A percentile compares a stretch with the other conserved stretches of the same genome.
These are phyloP conservation scores for Myotis planiceps DNA, from an alignment of 2,797 vertebrate genomes.

Conservation along the genomic window DNA sequence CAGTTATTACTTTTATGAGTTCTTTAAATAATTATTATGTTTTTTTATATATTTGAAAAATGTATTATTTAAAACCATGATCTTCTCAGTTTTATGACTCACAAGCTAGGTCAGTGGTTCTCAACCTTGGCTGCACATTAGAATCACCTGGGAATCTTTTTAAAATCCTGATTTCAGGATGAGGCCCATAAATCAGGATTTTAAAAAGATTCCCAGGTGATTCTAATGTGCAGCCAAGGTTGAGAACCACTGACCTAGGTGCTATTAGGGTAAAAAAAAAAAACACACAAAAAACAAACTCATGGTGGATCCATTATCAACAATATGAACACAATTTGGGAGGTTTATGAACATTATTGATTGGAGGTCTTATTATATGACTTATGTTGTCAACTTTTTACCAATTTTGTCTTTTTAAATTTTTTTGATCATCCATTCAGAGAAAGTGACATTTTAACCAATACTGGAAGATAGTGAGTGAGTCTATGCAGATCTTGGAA, in stretches of 20 bases:
- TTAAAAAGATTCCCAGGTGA: too few species aligned
- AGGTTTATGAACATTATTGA: not conserved
- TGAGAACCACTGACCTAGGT: not conserved
- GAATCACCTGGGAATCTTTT: too few species aligned
- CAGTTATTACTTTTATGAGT: not conserved
- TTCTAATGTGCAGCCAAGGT: too few species aligned
- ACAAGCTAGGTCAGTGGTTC: not conserved
- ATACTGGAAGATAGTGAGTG: not conserved
- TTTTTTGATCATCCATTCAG: not conserved
- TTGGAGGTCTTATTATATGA: not conserved
- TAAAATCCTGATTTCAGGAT: too few species aligned
- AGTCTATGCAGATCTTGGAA: not conserved
- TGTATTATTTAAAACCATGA: not conserved
- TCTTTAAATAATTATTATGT: not conserved
- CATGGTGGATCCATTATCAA: not conserved
- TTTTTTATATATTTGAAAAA: not conserved
- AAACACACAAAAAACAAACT: not conserved
- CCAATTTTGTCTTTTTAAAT: not conserved
- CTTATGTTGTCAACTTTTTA: not conserved
- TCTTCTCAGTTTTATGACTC: not conserved
- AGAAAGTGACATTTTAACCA: not conserved
- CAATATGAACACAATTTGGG: not conserved
- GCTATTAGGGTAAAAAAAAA: not conserved
- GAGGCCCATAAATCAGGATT: too few species aligned
- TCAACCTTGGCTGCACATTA: too few species aligned